Percentiles rank a stretch among this genome's conserved stretches.
phyloP scores from a whole-genome alignment of 2,113 vertebrate species.

The Rhineura floridana region DNA sequence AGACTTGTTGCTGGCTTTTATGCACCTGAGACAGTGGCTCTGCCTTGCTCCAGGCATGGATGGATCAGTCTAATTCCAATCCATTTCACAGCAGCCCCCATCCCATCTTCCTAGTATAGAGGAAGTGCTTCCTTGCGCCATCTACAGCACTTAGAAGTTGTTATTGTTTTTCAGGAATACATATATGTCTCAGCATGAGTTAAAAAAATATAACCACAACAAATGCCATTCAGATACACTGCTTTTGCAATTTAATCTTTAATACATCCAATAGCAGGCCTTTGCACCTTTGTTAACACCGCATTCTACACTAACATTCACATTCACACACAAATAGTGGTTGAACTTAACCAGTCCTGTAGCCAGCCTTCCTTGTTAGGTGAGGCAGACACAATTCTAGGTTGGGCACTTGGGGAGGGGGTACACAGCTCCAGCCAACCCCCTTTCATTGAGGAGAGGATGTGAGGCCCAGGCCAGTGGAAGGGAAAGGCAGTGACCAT shows the following conservation, averaged over 20 bases:
- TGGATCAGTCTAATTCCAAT: not conserved
- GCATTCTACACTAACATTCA: not conserved
- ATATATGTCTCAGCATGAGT: not conserved
- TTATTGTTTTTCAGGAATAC: not conserved
- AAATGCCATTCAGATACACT: not conserved
- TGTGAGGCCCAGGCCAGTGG: too few relatives aligned
- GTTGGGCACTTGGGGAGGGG: too few relatives aligned
- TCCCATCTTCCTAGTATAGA: not conserved
- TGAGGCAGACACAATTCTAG: too few relatives aligned
- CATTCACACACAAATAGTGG: not conserved
- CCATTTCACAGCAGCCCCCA: not conserved
- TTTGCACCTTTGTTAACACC: not conserved
- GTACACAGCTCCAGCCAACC: too few relatives aligned
- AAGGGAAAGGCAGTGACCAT: too few relatives aligned
- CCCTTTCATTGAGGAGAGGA: too few relatives aligned
- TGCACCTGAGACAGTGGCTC: not conserved
- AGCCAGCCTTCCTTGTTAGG: too few relatives aligned
- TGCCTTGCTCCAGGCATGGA: not conserved
- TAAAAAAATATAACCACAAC: not conserved
- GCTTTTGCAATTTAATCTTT: not conserved
- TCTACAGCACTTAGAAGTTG: too few relatives aligned
- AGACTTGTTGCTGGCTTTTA: too few relatives aligned
- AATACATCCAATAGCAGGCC: not conserved
- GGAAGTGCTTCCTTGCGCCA: too few relatives aligned
- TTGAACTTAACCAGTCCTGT: too few relatives aligned